phyloP scores from a whole-genome alignment of 2,113 vertebrate genomes.

The Microcebus griseorufus region DNA sequence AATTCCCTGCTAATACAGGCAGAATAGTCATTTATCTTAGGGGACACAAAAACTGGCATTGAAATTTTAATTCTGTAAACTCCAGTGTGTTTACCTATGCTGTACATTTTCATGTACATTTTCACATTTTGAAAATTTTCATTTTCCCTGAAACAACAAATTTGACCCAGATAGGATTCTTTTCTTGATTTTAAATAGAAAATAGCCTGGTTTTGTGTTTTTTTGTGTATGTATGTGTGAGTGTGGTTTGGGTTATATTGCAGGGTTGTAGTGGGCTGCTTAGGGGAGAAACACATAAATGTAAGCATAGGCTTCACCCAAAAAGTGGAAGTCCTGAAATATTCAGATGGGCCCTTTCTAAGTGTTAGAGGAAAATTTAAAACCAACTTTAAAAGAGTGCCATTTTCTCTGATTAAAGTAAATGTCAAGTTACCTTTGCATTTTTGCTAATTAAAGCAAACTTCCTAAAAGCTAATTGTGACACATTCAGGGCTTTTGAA shows the following conservation, averaged over 20 bases:
- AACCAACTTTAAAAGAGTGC: neutral
- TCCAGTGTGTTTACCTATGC: neutral
- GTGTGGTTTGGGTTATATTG: neutral
- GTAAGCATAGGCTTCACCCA: neutral
- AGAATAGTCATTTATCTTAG: slow-evolving; percentile 23
- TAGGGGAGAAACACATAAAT: neutral
- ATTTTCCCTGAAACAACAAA: slow-evolving; percentile 1
- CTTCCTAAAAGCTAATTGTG: neutral
- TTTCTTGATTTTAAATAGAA: slow-evolving; percentile 35
- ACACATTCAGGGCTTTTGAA: neutral
- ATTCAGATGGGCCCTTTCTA: neutral
- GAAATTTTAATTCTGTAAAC: slow-evolving; percentile 11
- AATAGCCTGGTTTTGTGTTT: neutral
- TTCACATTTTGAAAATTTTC: neutral
- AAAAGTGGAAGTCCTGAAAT: neutral
- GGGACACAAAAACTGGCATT: neutral
- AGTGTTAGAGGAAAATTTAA: slow-evolving; percentile 21
- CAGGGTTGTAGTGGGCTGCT: rapidly evolving
- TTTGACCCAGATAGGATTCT: slow-evolving; percentile 16
- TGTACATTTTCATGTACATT: slow-evolving; percentile 10
- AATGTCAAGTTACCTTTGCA: slow-evolving; percentile 37
- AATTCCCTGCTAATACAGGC: neutral
- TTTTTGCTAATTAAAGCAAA: slow-evolving; percentile 42
- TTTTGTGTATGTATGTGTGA: neutral
- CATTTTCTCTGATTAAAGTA: slow-evolving; percentile 40